Evolutionary conservation across 2,888 invertebrate genomes (phyloP).

Genomic region (Scelioninae gen. 2): DNA sequence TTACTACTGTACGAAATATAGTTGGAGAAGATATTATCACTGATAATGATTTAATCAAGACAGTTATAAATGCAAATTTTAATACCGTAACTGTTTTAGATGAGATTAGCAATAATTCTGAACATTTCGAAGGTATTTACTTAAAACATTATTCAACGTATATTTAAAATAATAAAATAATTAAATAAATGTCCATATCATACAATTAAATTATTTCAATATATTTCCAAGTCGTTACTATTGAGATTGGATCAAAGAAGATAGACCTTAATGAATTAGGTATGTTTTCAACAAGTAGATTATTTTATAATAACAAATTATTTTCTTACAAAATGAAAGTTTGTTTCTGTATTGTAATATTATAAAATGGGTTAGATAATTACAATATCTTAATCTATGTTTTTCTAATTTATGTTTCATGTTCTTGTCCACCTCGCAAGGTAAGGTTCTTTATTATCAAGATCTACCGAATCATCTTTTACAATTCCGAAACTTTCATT

Average conservation of each 20-base stretch:
- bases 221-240: too few species aligned
- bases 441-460: conserved; percentile 71
- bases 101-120: conserved; percentile 79
- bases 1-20: conserved; percentile 88
- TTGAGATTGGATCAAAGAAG: too few species aligned
- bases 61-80: conserved; percentile 84
- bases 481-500: conserved; percentile 49
- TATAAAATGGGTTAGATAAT: too few species aligned
- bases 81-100: conserved; percentile 85
- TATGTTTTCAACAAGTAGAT: too few species aligned
- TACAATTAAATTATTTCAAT: too few species aligned
- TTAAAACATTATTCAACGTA: neutral
- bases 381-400: conserved; percentile 32
- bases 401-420: conserved; percentile 67
- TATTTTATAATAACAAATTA: too few species aligned
- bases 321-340: too few species aligned
- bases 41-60: conserved; percentile 83
- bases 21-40: conserved; percentile 84
- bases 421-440: conserved; percentile 69
- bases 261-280: too few species aligned
- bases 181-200: too few species aligned
- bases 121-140: conserved; percentile 29
- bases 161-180: neutral
- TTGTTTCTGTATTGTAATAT: too few species aligned
- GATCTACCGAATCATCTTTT: conserved; percentile 41